Conservation (phyloP, 2,888 invertebrate genomes). For the Penaeus monodon region DNA sequence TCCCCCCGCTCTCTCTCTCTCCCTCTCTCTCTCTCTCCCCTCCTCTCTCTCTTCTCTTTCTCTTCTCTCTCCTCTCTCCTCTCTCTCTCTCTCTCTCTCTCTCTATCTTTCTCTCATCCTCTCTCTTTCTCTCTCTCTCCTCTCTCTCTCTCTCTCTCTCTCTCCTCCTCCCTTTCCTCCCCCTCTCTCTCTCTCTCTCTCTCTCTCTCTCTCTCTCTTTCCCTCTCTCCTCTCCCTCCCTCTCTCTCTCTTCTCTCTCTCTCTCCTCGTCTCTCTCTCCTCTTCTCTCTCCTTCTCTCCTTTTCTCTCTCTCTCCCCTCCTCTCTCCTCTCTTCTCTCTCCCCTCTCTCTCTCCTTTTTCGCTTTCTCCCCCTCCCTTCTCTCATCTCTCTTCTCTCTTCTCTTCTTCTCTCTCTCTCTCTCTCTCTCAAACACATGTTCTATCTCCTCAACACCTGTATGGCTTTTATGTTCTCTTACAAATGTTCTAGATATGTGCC, state of each 20-base stretch:
- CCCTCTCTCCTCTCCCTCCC: neutral
- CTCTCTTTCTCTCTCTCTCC: neutral
- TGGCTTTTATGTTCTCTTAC: no score
- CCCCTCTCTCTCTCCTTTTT: neutral
- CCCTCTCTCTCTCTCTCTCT: conserved; percentile 9
- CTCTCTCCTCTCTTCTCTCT: neutral
- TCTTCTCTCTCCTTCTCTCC: neutral
- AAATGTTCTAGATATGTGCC: no score
- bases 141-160: no score
- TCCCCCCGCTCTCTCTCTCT: neutral
- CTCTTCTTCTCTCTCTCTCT: no score
- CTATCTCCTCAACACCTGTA: neutral
- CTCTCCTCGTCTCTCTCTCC: neutral
- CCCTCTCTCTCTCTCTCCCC: no score
- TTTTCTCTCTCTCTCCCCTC: neutral
- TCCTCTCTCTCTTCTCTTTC: no score
- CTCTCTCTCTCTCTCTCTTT: conserved; percentile 8
- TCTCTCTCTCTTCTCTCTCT: neutral
- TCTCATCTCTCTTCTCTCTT: neutral
- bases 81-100: conserved; percentile 1
- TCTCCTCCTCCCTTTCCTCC: neutral
- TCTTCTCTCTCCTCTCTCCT: no score
- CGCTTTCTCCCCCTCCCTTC: no score
- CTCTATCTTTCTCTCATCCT: neutral
- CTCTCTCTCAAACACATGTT: neutral